Percentiles rank a stretch among this genome's conserved stretches.
Evolutionary conservation across 2,888 invertebrate species (phyloP).

Genomic region (Penaeus monodon): DNA sequence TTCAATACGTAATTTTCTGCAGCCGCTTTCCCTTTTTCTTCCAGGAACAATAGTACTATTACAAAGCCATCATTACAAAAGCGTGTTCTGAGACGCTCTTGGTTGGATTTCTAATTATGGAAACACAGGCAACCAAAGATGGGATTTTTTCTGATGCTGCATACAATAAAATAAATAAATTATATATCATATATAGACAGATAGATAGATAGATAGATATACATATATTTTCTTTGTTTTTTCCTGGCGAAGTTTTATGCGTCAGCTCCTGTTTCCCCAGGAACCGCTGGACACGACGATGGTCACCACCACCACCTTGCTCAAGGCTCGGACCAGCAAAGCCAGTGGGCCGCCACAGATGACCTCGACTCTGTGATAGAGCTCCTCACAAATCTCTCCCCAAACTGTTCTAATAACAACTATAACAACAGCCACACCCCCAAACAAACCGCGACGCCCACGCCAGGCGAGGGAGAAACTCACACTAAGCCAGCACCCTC

Average conservation of each 20-base stretch:
- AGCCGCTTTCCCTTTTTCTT: too few relatives aligned
- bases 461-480: background rate
- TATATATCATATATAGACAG: too few relatives aligned
- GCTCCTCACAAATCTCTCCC: constrained; percentile 37
- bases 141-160: too few relatives aligned
- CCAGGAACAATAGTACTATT: too few relatives aligned
- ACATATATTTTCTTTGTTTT: background rate
- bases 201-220: too few relatives aligned
- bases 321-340: background rate
- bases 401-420: background rate
- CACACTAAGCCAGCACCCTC: background rate
- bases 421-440: constrained; percentile 1
- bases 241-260: background rate
- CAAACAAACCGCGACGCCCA: constrained; percentile 21
- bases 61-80: too few relatives aligned
- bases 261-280: background rate
- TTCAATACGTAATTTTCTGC: too few relatives aligned
- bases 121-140: too few relatives aligned
- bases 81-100: too few relatives aligned
- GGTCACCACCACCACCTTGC: background rate
- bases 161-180: too few relatives aligned
- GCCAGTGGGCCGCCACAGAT: background rate
- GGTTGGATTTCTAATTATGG: too few relatives aligned
- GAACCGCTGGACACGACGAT: background rate
- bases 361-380: constrained; percentile 54